Conservation (phyloP, 2,113 vertebrate species). For the Heterotis niloticus region DNA sequence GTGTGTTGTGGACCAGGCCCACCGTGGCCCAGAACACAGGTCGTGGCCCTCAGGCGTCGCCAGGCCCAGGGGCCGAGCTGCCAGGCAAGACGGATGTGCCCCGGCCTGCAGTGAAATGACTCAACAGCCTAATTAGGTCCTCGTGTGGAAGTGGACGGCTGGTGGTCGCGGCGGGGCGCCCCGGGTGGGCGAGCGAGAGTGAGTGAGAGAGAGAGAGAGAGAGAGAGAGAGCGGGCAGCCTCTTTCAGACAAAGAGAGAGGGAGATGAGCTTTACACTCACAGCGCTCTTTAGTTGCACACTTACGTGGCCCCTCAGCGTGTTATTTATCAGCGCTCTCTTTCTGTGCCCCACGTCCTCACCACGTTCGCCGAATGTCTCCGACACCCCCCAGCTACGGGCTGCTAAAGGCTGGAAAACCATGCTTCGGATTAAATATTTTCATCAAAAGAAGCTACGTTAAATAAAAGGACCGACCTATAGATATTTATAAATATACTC, state of each 20-base stretch:
- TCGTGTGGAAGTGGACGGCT: constrained; percentile 27
- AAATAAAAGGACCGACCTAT: constrained; percentile 12
- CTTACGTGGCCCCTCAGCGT: background rate
- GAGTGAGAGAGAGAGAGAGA: no score
- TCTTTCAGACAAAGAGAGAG: background rate
- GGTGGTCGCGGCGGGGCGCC: constrained; percentile 7
- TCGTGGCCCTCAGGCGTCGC: background rate
- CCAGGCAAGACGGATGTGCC: constrained; percentile 27
- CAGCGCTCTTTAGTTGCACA: constrained; percentile 13
- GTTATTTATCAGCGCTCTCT: constrained; percentile 8
- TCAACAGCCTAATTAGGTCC: constrained; percentile 34
- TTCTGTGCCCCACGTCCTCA: background rate
- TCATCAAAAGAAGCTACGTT: background rate
- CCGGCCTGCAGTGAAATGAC: constrained; percentile 23
- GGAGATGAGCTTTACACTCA: background rate
- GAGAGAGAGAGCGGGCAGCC: no score
- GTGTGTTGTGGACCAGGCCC: background rate
- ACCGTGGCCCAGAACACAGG: background rate
- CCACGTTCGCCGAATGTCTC: background rate
- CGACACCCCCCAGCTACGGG: background rate
- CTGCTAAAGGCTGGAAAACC: background rate
- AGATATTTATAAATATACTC: no score
- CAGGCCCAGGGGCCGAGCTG: constrained; percentile 10
- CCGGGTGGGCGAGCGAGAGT: background rate
- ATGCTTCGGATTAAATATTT: constrained; percentile 3